Evolutionary conservation across 2,113 vertebrate species (phyloP).

Genomic region (Lethenteron reissneri): DNA sequence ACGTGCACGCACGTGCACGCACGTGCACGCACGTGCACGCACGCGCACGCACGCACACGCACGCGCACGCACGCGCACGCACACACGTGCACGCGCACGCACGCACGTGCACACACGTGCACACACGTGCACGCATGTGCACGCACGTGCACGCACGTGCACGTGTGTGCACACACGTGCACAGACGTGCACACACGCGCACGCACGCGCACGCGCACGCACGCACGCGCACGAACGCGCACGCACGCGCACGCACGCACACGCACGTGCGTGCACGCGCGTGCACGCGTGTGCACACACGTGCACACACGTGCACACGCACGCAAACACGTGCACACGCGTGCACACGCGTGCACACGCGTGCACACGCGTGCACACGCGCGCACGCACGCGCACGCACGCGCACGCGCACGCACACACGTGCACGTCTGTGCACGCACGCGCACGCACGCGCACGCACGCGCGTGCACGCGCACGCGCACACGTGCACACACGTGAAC

Average conservation of each 20-base stretch:
- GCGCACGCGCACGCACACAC: too few species aligned
- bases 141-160: background rate
- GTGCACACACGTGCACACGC: background rate
- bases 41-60: background rate
- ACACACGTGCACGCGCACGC: background rate
- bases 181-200: background rate
- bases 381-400: too few species aligned
- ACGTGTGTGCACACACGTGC: background rate
- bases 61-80: background rate
- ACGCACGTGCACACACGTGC: conserved; percentile 2
- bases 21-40: background rate
- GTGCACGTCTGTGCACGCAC: too few species aligned
- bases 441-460: too few species aligned
- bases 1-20: background rate
- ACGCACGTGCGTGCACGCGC: background rate
- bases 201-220: background rate
- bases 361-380: background rate
- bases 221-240: conserved; percentile 1
- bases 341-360: background rate
- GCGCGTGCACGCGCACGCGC: too few species aligned
- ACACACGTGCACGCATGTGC: background rate
- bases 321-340: background rate
- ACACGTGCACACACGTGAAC: too few species aligned
- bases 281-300: background rate
- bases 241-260: conserved; percentile 3